Percentiles rank a stretch among this genome's conserved stretches.
Evolutionary conservation across 2,888 invertebrate species (phyloP).

Genomic region (Amiota communis): DNA sequence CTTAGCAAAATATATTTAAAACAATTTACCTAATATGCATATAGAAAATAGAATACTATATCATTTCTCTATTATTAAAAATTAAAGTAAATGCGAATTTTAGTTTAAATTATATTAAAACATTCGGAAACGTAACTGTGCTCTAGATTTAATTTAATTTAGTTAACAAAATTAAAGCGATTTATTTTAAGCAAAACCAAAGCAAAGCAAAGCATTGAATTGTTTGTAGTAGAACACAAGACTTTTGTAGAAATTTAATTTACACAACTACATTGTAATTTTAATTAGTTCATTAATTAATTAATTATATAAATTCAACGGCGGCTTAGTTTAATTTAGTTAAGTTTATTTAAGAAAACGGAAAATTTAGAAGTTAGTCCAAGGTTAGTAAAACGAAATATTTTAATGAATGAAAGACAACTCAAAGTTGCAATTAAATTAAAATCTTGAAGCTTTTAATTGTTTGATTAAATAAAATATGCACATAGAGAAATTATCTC

Average conservation of each 20-base stretch:
- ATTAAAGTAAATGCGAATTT: too few species aligned
- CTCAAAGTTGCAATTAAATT: background rate
- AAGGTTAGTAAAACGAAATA: constrained; percentile 5
- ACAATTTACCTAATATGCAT: too few species aligned
- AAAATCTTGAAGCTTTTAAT: background rate
- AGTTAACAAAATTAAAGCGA: background rate
- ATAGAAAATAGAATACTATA: too few species aligned
- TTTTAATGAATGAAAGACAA: background rate
- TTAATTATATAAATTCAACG: constrained; percentile 12
- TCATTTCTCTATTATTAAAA: too few species aligned
- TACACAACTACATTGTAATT: background rate
- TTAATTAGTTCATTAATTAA: background rate
- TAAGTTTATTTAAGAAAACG: background rate
- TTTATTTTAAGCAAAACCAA: background rate
- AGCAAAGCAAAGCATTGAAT: background rate
- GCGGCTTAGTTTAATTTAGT: constrained; percentile 17
- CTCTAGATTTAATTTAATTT: too few species aligned
- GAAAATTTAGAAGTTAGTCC: constrained; percentile 11
- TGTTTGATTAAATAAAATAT: background rate
- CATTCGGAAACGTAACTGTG: too few species aligned
- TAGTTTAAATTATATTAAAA: too few species aligned
- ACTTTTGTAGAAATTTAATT: constrained; percentile 20
- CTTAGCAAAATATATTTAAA: too few species aligned
- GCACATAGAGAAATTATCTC: background rate
- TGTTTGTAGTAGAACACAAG: constrained; percentile 4